Evolutionary conservation across 2,888 invertebrate genomes (phyloP), one percentile per base, ranked within the genome.

Genomic region (Ferrisia virgata): DNA sequence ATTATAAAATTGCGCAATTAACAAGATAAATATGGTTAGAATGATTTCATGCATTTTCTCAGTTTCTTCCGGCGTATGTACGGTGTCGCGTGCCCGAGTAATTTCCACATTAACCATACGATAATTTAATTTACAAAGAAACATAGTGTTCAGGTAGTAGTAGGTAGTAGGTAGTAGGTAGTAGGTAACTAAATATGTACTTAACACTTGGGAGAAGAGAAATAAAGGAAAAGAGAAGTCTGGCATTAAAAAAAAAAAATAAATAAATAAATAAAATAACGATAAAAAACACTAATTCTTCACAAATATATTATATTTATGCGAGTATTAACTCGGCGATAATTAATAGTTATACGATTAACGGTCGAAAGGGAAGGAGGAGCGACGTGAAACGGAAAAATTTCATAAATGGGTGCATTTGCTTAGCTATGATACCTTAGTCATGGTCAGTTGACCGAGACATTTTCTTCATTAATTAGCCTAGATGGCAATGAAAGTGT

Each of bases 401-500:
- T 58, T 43, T 80, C 43, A 43, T 80, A 47, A 28, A 47, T 81
- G 81, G 81, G 81, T 81, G 81, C 82, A 36, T 69, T 25, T 53
- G 82, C n/a, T 18, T 8, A n/a, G n/a, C n/a, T n/a, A n/a, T n/a
- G n/a, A n/a, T n/a, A n/a, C n/a, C n/a, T n/a, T n/a, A 25, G 82
- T 69, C 82, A 72, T 28, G 69, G 72, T 33, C 43, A 81, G 81
- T 81, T 81, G 43, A 81, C 81, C 81, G 81, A 47, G 81, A 81
- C 81, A 81, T 36, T 72, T 36, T 81, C 11, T 69, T 72, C 72
- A 36, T 82, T 82, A 82, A 82, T 82, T 82, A 82, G 82, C 82
- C 82, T 82, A 82, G 69, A n/a, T 82, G 40, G 72, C 25, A n/a
- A 72, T 76, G 82, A 82, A 82, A 82, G 82, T 82, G 82, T 82